These are phyloP conservation scores for Arrhopalites spinosus DNA, from an alignment of 2,888 invertebrate species.

Conservation along the genomic window DNA sequence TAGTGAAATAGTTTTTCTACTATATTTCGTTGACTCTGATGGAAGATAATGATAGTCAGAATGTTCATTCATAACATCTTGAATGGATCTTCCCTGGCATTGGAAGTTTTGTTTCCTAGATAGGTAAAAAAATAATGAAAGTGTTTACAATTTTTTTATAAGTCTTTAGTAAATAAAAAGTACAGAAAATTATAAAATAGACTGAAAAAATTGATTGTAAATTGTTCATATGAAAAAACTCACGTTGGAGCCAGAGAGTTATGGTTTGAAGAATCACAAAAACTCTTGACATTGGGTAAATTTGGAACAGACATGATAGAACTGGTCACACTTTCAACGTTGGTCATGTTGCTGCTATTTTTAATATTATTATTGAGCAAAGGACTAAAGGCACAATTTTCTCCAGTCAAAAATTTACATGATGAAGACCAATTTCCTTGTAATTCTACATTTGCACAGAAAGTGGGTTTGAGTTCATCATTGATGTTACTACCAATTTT, in stretches of 20 bases:
- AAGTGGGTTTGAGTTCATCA: slow-evolving; percentile 58
- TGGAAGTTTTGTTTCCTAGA: slow-evolving; percentile 70
- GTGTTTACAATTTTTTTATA: too few species aligned
- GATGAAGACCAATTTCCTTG: slow-evolving; percentile 51
- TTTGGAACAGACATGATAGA: slow-evolving; percentile 58
- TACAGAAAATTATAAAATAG: too few species aligned
- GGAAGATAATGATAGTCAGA: too few species aligned
- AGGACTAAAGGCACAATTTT: slow-evolving; percentile 52
- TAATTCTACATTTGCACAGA: slow-evolving; percentile 57
- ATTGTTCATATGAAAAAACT: too few species aligned
- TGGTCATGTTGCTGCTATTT: too few species aligned
- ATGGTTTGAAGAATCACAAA: slow-evolving; percentile 69
- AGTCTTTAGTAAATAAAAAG: too few species aligned
- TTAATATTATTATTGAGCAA: slow-evolving; percentile 48
- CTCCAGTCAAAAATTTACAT: slow-evolving; percentile 41
- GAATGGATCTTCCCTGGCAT: slow-evolving; percentile 66
- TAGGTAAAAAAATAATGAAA: too few species aligned
- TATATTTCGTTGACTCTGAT: not conserved
- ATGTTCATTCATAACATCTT: slow-evolving; percentile 66
- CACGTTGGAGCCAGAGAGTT: slow-evolving; percentile 69
- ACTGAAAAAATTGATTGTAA: too few species aligned
- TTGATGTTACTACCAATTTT: slow-evolving; percentile 57
- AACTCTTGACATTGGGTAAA: slow-evolving; percentile 62
- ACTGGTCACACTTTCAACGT: slow-evolving; percentile 55
- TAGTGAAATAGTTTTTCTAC: slow-evolving; percentile 57